Conservation (phyloP, 2,888 invertebrate genomes). For the Clivina fossor region DNA sequence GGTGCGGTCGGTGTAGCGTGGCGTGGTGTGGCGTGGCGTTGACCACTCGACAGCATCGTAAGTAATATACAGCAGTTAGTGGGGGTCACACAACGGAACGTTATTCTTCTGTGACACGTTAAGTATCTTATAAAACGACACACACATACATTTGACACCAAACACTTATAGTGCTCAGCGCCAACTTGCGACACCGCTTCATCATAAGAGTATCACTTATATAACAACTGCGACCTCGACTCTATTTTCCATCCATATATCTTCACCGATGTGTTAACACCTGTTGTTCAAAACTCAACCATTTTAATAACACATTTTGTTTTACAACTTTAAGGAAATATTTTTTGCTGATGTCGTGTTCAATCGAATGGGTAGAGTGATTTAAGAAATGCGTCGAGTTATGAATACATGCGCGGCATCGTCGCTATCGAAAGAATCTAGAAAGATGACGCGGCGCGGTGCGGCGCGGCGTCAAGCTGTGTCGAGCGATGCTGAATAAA, state of each 20-base stretch:
- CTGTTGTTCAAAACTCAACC: too few species aligned
- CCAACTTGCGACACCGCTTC: not conserved
- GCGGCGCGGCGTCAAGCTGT: conserved; percentile 5
- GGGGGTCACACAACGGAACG: conserved; percentile 1
- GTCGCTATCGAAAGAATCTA: too few species aligned
- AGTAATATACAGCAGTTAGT: conserved; percentile 8
- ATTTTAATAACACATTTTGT: too few species aligned
- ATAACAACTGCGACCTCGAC: too few species aligned
- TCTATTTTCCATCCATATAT: too few species aligned
- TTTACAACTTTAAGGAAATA: too few species aligned
- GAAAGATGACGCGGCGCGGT: too few species aligned
- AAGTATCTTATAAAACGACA: conserved; percentile 14
- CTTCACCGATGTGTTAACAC: too few species aligned
- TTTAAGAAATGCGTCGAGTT: not conserved
- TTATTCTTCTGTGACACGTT: conserved; percentile 17
- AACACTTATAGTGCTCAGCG: not conserved
- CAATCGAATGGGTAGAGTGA: too few species aligned
- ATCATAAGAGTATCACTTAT: too few species aligned
- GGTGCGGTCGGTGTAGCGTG: not conserved
- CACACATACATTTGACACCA: conserved; percentile 5
- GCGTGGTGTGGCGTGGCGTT: conserved; percentile 5
- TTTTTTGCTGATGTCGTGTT: too few species aligned
- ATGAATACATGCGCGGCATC: too few species aligned
- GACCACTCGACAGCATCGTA: not conserved
- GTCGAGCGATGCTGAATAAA: conserved; percentile 1